Percentiles rank a stretch among this genome's conserved stretches.
Conservation (phyloP, 2,113 vertebrate species). For the Cnemophilus loriae region DNA sequence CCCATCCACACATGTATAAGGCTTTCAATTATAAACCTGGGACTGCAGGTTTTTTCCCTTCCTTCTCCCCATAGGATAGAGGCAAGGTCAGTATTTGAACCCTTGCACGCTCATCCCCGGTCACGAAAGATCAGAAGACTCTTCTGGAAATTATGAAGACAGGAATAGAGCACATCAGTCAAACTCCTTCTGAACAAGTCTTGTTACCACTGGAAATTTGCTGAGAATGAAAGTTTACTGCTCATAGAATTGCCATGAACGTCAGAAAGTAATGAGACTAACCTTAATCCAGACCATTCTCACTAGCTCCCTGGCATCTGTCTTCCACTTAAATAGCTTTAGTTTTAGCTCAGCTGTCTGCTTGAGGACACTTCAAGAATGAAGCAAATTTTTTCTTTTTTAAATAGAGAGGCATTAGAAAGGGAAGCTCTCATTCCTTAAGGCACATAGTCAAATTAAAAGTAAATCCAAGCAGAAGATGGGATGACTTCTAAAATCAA, state of each 20-base stretch:
- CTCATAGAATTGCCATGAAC: neutral
- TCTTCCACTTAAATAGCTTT: neutral
- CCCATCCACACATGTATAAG: neutral
- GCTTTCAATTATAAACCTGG: neutral
- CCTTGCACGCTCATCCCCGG: neutral
- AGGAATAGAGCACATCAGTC: neutral
- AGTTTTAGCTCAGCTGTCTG: neutral
- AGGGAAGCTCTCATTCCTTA: neutral
- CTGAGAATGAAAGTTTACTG: slow-evolving; percentile 2
- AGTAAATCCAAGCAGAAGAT: neutral
- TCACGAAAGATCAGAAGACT: neutral
- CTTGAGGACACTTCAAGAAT: neutral
- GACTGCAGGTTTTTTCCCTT: neutral
- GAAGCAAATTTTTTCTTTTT: neutral
- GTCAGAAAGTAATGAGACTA: neutral
- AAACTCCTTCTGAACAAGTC: neutral
- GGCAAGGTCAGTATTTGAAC: neutral
- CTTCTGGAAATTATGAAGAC: neutral
- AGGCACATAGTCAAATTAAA: neutral
- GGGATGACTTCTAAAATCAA: neutral
- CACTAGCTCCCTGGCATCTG: neutral
- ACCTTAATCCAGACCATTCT: slow-evolving; percentile 8
- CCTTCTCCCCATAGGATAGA: neutral
- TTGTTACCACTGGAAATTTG: neutral
- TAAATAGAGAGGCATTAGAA: neutral